Base-by-base conservation (phyloP, 2,888 invertebrate genomes). In the Sminthurides aquaticus region DNA sequence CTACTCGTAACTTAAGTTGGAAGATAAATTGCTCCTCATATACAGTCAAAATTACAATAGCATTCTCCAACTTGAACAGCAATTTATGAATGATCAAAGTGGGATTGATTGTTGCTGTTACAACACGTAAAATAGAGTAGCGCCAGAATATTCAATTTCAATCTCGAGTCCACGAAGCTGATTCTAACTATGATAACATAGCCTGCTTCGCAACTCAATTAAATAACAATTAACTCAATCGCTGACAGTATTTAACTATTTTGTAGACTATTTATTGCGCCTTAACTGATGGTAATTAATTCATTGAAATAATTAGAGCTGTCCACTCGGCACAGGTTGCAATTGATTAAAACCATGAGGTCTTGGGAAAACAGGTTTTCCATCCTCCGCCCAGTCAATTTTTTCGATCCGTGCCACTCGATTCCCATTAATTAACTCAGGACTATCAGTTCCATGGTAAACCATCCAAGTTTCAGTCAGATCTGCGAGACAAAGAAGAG, bases 251-350 rank as follows among this genome's bases (percentile, higher is more conserved):
- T 11, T 11, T 5, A 11, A 15, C 43, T 34, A 34, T 11, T 5
- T 15, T 11, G 15, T 34, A 11, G 15, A 34, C 43, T 34, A 15
- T 5, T 34, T 15, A 34, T 34, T 5, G 15, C 15, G 5, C 5
- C 43, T 15, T 34, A 5, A 34, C 43, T 34, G 43, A 34, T 34
- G 43, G 43, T 15, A 5, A 34, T 15, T 34, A 15, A n/a, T n/a
- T 43, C 43, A 43, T 11, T 11, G 43, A 43, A 43, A 11, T 43
- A 43, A 43, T 43, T 43, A 3, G n/a, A 55, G 29, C 48, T 68
- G 65, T 20, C 68, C 68, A 49, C 68, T 66, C 3, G 68, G 68
- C 15, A 68, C 61, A 1, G 64, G 58, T 43, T 64, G 64, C n/a
- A 60, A 25, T 26, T 57, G 56, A 20, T 55, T 56, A 24, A 54